phyloP scores from a whole-genome alignment of 1,140 invertebrate genomes.

The Thereuonema tuberculata region DNA sequence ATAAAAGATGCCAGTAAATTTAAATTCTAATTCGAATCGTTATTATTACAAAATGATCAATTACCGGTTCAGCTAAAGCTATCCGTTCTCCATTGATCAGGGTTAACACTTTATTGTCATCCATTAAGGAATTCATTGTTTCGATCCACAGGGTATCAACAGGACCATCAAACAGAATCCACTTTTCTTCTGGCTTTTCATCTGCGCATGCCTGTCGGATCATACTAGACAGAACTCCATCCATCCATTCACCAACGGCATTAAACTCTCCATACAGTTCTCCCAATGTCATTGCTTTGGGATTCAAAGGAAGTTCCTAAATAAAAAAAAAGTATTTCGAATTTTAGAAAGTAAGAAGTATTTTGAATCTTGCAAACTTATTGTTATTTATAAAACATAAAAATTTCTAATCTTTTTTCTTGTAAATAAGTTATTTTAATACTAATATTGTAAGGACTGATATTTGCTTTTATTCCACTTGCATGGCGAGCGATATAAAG shows the following conservation, averaged over 20 bases:
- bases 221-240: constrained; percentile 67
- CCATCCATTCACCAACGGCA: constrained; percentile 65
- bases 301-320: constrained; percentile 70
- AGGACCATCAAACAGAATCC: constrained; percentile 76
- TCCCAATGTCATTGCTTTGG: constrained; percentile 59
- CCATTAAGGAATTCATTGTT: constrained; percentile 86
- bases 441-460: too few species aligned
- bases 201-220: constrained; percentile 67
- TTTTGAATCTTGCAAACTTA: too few species aligned
- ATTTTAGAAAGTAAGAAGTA: too few species aligned
- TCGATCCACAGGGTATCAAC: constrained; percentile 84
- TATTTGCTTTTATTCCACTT: too few species aligned
- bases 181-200: constrained; percentile 61
- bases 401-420: too few species aligned
- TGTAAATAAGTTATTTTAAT: too few species aligned
- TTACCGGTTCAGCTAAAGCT: constrained; percentile 55
- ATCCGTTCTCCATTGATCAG: constrained; percentile 77
- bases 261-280: constrained; percentile 80
- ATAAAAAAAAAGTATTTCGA: too few species aligned
- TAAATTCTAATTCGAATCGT: too few species aligned
- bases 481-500: too few species aligned
- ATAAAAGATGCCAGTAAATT: too few species aligned
- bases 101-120: constrained; percentile 76
- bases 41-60: constrained; percentile 4
- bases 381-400: too few species aligned